phyloP scores from a whole-genome alignment of 64 coral and sea anemone genomes.

The Montipora capricornis region DNA sequence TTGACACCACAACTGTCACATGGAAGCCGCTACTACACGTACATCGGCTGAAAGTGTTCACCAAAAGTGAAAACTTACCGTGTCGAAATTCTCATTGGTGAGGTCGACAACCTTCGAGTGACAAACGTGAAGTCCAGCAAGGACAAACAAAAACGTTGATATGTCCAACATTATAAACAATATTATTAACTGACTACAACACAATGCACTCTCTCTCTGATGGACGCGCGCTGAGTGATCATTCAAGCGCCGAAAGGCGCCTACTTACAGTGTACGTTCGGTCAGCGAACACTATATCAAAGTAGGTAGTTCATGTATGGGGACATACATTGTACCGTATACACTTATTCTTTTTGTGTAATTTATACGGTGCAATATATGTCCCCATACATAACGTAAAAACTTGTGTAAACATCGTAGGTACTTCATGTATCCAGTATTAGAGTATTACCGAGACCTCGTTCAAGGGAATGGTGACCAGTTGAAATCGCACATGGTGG shows the following conservation, averaged over 20 bases:
- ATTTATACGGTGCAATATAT: too few relatives aligned
- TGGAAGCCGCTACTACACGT: background rate
- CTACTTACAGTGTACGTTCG: too few relatives aligned
- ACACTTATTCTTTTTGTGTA: background rate
- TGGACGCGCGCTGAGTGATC: too few relatives aligned
- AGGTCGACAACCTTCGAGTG: conserved; percentile 76
- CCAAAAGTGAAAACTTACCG: conserved; percentile 53
- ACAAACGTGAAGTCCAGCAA: conserved; percentile 24
- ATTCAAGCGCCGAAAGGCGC: too few relatives aligned
- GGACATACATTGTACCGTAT: too few relatives aligned
- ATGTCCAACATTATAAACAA: conserved; percentile 1
- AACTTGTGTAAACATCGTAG: too few relatives aligned
- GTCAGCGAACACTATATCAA: too few relatives aligned
- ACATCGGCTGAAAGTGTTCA: background rate
- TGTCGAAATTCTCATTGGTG: conserved; percentile 82
- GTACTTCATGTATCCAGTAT: background rate
- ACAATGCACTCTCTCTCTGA: background rate
- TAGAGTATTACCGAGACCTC: background rate
- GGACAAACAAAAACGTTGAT: conserved; percentile 34
- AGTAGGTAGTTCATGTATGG: too few relatives aligned
- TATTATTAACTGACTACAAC: background rate
- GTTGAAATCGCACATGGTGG: conserved; percentile 76
- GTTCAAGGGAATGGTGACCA: conserved; percentile 42
- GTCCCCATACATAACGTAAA: too few relatives aligned
- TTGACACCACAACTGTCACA: conserved; percentile 5